These are phyloP conservation scores for Opisthograptis luteolata DNA, from an alignment of 2,888 invertebrate genomes.

Conservation along the genomic window DNA sequence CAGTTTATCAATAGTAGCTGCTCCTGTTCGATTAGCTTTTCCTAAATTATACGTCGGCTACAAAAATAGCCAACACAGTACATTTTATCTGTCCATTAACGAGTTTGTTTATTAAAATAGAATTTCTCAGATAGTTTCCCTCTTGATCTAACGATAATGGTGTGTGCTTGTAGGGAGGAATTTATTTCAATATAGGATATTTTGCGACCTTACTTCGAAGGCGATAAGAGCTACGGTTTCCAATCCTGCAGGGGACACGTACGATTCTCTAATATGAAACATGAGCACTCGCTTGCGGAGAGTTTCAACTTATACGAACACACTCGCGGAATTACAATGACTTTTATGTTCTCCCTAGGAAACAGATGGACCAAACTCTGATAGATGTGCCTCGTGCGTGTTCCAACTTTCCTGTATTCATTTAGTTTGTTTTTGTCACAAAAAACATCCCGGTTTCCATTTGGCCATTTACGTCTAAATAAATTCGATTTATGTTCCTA, in stretches of 20 bases:
- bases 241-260: slow-evolving; percentile 45
- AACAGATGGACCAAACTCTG: slow-evolving; percentile 32
- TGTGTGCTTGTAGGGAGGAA: slow-evolving; percentile 13
- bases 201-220: slow-evolving; percentile 23
- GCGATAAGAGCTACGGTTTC: slow-evolving; percentile 37
- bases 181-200: slow-evolving; percentile 21
- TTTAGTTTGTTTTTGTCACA: slow-evolving; percentile 14
- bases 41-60: slow-evolving; percentile 1
- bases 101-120: slow-evolving; percentile 25
- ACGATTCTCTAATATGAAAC: slow-evolving; percentile 51
- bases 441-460: background rate
- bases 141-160: slow-evolving; percentile 21
- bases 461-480: slow-evolving; percentile 1
- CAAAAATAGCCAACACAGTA: slow-evolving; percentile 6
- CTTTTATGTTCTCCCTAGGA: slow-evolving; percentile 38
- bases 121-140: slow-evolving; percentile 14
- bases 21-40: slow-evolving; percentile 8
- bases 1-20: slow-evolving; percentile 6
- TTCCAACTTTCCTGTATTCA: slow-evolving; percentile 14
- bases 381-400: slow-evolving; percentile 29
- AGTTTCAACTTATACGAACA: slow-evolving; percentile 49
- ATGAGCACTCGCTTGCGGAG: slow-evolving; percentile 40
- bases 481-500: slow-evolving; percentile 11
- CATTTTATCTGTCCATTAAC: slow-evolving; percentile 4
- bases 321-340: slow-evolving; percentile 61